Base-by-base conservation (phyloP, 2,888 invertebrate species). In the Drosophila hamatofila region DNA sequence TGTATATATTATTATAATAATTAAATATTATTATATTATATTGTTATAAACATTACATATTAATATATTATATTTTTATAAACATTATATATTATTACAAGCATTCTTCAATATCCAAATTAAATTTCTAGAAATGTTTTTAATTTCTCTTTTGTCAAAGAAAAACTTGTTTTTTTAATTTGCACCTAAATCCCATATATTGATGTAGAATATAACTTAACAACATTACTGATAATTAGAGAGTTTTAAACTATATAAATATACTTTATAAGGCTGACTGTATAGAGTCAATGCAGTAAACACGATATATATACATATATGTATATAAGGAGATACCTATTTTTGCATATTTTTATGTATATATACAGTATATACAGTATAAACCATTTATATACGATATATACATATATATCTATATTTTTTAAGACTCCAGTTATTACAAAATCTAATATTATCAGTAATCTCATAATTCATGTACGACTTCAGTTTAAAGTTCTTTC, bases 131-230 rank as follows among this genome's bases (percentile, higher is more conserved):
- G 12, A 18, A 49, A 33, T 23, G 14, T 7, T 23, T 35, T 57
- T 4, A 57, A 25, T 46, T 44, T 44, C 33, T 23, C 23, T 12
- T 35, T 44, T 25, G n/a, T 7, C 5, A 35, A 14, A 25, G n/a
- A 21, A 4, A 25, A 57, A 46, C 57, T 18, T 14, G 57, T 35
- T 57, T 12, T 12, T 25, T 25, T 14, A 57, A 46, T 57, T 57
- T 14, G 25, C 57, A 35, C 44, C 35, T 44, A 1, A 23, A 23
- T 23, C 12, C 8, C 3, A 23, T 3, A 42, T n/a, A 30, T 56
- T 12, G 7, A 4, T 8, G 3, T 56, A 33, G 11, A 33, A 14
- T 12, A 30, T 23, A 56, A 11, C 23, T n/a, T 12, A 23, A 4
- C 11, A 3, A 33, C n/a, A 56, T 55, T 9, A 41, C 21, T 55